These are phyloP conservation scores for Phyllotreta striolata DNA, from an alignment of 2,888 invertebrate species.

Conservation along the genomic window DNA sequence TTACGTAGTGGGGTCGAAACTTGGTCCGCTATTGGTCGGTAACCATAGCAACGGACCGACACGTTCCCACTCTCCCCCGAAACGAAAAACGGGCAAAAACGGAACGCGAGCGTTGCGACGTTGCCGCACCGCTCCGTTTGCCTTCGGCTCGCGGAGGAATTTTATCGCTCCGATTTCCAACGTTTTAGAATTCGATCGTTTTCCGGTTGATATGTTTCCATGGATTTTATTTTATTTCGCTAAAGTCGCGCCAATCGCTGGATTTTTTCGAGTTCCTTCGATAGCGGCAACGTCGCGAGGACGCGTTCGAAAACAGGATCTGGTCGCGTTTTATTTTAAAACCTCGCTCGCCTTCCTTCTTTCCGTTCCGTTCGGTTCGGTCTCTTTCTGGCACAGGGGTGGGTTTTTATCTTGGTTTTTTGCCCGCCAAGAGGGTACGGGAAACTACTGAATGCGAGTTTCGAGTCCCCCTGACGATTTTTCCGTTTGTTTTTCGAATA, in stretches of 20 bases:
- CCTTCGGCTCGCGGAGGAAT: background rate
- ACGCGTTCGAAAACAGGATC: conserved; percentile 20
- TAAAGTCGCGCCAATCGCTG: background rate
- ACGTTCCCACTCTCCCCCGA: conserved; percentile 49
- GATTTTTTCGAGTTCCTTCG: background rate
- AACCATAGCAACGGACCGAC: conserved; percentile 56
- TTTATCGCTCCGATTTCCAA: no score
- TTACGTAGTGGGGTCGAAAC: conserved; percentile 48
- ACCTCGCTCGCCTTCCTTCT: conserved; percentile 47
- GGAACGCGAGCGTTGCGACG: conserved; percentile 54
- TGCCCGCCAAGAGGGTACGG: conserved; percentile 37
- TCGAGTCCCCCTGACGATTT: background rate
- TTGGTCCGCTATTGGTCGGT: conserved; percentile 53
- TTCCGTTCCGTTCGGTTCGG: conserved; percentile 33
- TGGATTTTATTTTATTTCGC: background rate
- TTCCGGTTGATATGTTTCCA: no score
- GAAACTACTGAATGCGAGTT: conserved; percentile 12
- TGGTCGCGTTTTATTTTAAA: conserved; percentile 52
- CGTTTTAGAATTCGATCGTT: no score
- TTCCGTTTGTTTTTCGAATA: conserved; percentile 1
- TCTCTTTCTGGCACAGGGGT: conserved; percentile 52
- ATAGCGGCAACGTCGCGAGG: conserved; percentile 3
- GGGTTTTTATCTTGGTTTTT: conserved; percentile 50
- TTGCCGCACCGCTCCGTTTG: conserved; percentile 7
- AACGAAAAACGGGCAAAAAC: conserved; percentile 55